These are phyloP conservation scores for Drosophila pseudoobscura DNA, from an alignment of 1,140 invertebrate species.

Conservation along the genomic window DNA sequence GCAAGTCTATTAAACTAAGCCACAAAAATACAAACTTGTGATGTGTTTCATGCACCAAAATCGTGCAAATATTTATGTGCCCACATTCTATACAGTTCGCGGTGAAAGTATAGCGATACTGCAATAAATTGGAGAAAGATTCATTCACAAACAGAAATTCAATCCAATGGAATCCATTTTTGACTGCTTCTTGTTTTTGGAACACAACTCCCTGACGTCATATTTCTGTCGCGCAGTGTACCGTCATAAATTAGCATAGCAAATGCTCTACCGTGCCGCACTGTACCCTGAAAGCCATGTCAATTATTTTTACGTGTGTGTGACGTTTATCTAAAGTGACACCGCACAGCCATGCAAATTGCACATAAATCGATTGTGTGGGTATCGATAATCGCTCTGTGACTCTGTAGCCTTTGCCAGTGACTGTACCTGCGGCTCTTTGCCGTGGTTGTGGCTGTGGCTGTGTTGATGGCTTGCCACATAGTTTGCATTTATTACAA, in stretches of 20 bases:
- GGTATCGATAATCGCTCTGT: conserved; percentile 61
- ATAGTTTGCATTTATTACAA: conserved; percentile 64
- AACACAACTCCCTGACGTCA: too few species aligned
- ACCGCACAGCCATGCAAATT: conserved; percentile 57
- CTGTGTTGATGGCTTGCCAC: conserved; percentile 40
- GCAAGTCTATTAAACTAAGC: too few species aligned
- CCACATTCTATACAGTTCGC: too few species aligned
- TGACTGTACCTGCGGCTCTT: conserved; percentile 2
- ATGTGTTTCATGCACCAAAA: background rate
- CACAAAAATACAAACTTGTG: too few species aligned
- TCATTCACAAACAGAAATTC: too few species aligned
- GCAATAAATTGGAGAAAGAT: background rate
- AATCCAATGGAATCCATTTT: too few species aligned
- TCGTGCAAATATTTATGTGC: too few species aligned
- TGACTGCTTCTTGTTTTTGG: too few species aligned
- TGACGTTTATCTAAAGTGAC: conserved; percentile 53
- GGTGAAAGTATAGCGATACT: background rate
- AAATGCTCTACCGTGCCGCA: background rate
- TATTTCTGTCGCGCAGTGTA: background rate
- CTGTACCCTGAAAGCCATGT: conserved; percentile 42
- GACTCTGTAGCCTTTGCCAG: conserved; percentile 2
- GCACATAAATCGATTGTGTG: conserved; percentile 51
- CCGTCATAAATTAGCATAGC: background rate
- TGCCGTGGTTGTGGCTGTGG: background rate
- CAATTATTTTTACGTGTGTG: conserved; percentile 47